Evolutionary conservation across 1,140 invertebrate species (phyloP).

Genomic region (Bombus affinis): DNA sequence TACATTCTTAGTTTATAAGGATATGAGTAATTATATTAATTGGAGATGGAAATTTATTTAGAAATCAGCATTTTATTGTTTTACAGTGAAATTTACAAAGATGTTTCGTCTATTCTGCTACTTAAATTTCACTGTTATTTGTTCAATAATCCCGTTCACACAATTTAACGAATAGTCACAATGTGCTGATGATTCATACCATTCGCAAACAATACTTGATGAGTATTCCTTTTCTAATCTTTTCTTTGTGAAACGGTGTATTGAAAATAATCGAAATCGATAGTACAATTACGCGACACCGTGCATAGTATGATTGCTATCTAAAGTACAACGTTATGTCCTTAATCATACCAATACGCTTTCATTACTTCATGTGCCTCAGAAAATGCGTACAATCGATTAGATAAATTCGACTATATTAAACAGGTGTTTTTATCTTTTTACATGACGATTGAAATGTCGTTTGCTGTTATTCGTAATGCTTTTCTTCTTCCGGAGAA

Average conservation of each 20-base stretch:
- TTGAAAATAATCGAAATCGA: constrained; percentile 59
- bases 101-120: constrained; percentile 59
- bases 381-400: constrained; percentile 38
- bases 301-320: constrained; percentile 59
- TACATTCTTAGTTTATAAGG: not conserved
- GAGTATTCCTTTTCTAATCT: constrained; percentile 5
- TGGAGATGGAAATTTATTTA: constrained; percentile 59
- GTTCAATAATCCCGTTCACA: constrained; percentile 61
- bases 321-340: constrained; percentile 59
- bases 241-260: constrained; percentile 39
- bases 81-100: constrained; percentile 77
- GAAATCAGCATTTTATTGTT: constrained; percentile 76
- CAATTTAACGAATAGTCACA: constrained; percentile 56
- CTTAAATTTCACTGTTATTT: constrained; percentile 67
- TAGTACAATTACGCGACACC: constrained; percentile 58
- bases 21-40: not conserved
- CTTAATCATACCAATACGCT: constrained; percentile 58
- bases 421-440: constrained; percentile 33
- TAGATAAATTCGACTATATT: constrained; percentile 43
- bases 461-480: not conserved
- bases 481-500: not conserved
- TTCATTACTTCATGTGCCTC: constrained; percentile 49
- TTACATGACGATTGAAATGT: constrained; percentile 15
- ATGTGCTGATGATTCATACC: constrained; percentile 38
- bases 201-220: constrained; percentile 41